Conservation (phyloP, 2,113 vertebrate genomes). For the Andinoacara biseriatus region DNA sequence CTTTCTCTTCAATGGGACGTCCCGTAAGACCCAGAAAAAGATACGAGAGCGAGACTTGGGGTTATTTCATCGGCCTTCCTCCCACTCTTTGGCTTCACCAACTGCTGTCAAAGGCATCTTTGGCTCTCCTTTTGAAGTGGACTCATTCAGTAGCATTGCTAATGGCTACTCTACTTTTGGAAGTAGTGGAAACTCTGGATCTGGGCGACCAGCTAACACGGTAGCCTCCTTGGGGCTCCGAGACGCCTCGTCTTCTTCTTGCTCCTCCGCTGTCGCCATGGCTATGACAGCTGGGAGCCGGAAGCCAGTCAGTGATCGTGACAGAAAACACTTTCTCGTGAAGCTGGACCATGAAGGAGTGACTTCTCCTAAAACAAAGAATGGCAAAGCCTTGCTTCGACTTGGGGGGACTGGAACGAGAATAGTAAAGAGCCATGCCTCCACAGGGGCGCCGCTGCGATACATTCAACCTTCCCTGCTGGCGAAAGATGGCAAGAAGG, state of each 20-base stretch:
- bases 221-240: slow-evolving; percentile 72
- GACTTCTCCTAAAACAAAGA: slow-evolving; percentile 96
- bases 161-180: slow-evolving; percentile 89
- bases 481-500: slow-evolving; percentile 86
- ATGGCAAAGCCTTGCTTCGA: slow-evolving; percentile 89
- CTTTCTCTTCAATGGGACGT: slow-evolving; percentile 89
- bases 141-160: slow-evolving; percentile 96
- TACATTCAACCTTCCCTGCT: slow-evolving; percentile 82
- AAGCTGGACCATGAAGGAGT: slow-evolving; percentile 98
- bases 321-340: slow-evolving; percentile 89
- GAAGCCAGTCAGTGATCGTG: slow-evolving; percentile 63
- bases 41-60: slow-evolving; percentile 81
- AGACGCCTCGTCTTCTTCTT: slow-evolving; percentile 63
- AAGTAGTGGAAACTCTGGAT: slow-evolving; percentile 36
- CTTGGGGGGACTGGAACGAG: slow-evolving; percentile 83
- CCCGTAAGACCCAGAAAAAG: slow-evolving; percentile 84
- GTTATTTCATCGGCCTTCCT: slow-evolving; percentile 80
- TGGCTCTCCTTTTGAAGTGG: slow-evolving; percentile 90
- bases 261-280: slow-evolving; percentile 45
- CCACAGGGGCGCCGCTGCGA: slow-evolving; percentile 64
- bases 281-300: slow-evolving; percentile 39
- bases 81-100: slow-evolving; percentile 70
- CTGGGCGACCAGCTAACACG: slow-evolving; percentile 48
- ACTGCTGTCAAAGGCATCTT: slow-evolving; percentile 84
- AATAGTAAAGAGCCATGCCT: slow-evolving; percentile 71